Evolutionary conservation across 2,888 invertebrate genomes (phyloP).

Genomic region (Tanytarsus gracilentus): DNA sequence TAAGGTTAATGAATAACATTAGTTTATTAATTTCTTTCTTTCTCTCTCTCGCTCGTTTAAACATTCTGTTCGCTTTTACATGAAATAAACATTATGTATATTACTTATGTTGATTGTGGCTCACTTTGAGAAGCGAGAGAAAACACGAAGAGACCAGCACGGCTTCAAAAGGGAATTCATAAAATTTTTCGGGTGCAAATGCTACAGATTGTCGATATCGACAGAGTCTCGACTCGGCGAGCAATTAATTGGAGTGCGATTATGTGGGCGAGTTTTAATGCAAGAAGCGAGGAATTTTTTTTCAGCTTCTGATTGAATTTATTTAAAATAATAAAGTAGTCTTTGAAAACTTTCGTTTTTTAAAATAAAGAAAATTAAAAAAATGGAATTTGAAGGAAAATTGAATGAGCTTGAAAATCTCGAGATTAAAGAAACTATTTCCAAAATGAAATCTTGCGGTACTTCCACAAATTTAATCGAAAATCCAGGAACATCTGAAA

Average conservation of each 20-base stretch:
- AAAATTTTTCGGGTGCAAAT: constrained; percentile 14
- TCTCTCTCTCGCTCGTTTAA: background rate
- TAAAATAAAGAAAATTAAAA: no score
- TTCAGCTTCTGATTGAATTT: background rate
- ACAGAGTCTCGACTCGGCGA: no score
- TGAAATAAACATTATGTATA: background rate
- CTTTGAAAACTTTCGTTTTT: no score
- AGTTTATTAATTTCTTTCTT: constrained; percentile 15
- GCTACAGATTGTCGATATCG: background rate
- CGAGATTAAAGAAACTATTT: no score
- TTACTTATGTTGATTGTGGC: background rate
- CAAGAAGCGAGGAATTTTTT: background rate
- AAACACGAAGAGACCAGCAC: background rate
- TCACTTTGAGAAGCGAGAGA: background rate
- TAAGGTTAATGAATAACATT: constrained; percentile 19
- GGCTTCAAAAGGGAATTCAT: background rate
- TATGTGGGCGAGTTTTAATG: background rate
- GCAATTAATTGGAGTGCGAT: background rate
- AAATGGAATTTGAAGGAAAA: no score
- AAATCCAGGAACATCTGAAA: no score
- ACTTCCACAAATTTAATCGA: no score
- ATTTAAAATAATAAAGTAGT: background rate
- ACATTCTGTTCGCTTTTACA: background rate
- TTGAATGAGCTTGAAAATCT: no score
- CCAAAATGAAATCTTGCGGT: no score